Evolutionary conservation across 2,113 vertebrate genomes (phyloP), one percentile per base, ranked within the genome.

Genomic region (Reinhardtius hippoglossoides): DNA sequence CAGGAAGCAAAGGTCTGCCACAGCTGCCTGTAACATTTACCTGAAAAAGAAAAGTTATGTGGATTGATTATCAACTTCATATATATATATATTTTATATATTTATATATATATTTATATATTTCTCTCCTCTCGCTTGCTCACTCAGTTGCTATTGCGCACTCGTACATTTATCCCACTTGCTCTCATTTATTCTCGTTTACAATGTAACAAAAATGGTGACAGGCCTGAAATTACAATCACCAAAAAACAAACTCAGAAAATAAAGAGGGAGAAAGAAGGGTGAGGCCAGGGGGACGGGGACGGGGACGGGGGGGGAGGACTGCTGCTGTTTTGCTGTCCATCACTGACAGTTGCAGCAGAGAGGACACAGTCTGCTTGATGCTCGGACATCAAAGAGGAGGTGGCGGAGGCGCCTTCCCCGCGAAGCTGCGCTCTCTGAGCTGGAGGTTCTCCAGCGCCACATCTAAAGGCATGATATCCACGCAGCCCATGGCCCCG

Each of bases 401-500:
- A 94, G 97, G 97, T 93, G 97, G 96, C 87, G 97, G 98, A 95
- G 97, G 97, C 96, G 98, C 97, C 57, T 97, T 97, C 95, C 96
- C 95, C 93, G 94, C 95, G 95, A 96, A 97, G 96, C 93, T 96
- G 79, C 90, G 61, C 96, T 99, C 97, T 94, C 96, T 94, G 89
- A 99, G 96, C 95, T 99, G 97, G 92, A 99, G 97, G 93, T 96
- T 98, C 95, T 99, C 97, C 97, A 99, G 93, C 92, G 98, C 98
- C 96, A 98, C 97, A 93, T 99, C 98, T 95, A 99, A 95, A 96
- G 98, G 97, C 98, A 98, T 99, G 96, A 99, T 96, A 95, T 99
- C 97, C 96, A 99, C 98, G 94, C 97, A 99, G 94, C 98, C 98
- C 97, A 99, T 99, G 95, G 98, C 97, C 88, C 97, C 97, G 91